A percentile compares a stretch with the other conserved stretches of the same genome.
Evolutionary conservation across 92 coral and sea anemone genomes (phyloP).

Genomic region (Nematostella vectensis): DNA sequence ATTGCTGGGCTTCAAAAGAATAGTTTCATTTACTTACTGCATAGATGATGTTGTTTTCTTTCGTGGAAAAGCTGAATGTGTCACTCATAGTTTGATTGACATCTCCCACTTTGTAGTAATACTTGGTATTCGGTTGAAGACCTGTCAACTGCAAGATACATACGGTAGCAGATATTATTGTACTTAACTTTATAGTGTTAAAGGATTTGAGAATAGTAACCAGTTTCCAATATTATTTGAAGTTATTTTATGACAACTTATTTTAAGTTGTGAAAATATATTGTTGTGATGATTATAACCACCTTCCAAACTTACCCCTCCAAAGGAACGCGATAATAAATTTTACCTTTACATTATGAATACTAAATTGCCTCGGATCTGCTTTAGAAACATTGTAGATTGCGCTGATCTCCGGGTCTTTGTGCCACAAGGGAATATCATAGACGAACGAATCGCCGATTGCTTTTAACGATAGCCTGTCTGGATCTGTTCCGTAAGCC

Average conservation of each 20-base stretch:
- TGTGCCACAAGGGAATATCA: constrained; percentile 16
- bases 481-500: constrained; percentile 42
- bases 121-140: constrained; percentile 38
- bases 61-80: constrained; percentile 45
- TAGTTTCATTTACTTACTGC: constrained; percentile 86
- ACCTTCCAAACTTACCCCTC: no score
- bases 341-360: constrained; percentile 67
- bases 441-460: constrained; percentile 51
- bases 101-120: constrained; percentile 68
- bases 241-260: no score
- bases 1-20: no score
- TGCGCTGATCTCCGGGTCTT: background rate
- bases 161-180: no score
- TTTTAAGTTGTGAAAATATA: no score
- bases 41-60: constrained; percentile 48
- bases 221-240: no score
- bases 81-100: constrained; percentile 38
- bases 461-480: constrained; percentile 21
- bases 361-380: constrained; percentile 17
- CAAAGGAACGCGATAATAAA: no score
- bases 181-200: no score
- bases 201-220: no score
- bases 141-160: constrained; percentile 67
- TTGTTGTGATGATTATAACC: no score
- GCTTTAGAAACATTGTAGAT: background rate